phyloP scores from a whole-genome alignment of 2,888 invertebrate species.

The Euzophera pinguis region DNA sequence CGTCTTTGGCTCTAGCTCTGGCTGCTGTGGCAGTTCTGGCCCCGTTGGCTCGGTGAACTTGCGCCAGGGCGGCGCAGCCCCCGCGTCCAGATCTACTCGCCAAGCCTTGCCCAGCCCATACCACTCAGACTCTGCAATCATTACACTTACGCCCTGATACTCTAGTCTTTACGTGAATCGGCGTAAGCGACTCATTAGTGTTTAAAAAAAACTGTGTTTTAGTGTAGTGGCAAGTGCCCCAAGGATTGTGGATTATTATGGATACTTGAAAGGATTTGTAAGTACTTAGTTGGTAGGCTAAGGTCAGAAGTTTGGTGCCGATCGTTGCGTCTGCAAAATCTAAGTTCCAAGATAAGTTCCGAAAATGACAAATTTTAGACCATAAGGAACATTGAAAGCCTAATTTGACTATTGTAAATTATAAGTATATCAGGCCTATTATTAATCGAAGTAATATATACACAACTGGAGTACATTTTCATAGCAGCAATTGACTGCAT shows the following conservation, averaged over 20 bases:
- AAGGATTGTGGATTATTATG: constrained; percentile 24
- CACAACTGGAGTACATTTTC: constrained; percentile 25
- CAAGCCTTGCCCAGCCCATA: constrained; percentile 66
- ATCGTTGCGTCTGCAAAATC: constrained; percentile 31
- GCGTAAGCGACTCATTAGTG: constrained; percentile 30
- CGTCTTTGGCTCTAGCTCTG: constrained; percentile 66
- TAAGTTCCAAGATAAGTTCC: constrained; percentile 43
- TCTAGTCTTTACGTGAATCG: constrained; percentile 65
- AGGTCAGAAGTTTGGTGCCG: constrained; percentile 28
- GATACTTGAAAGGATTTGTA: constrained; percentile 31
- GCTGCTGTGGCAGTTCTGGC: constrained; percentile 70
- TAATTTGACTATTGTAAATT: constrained; percentile 61
- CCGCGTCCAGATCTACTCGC: constrained; percentile 66
- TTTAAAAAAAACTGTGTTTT: constrained; percentile 29
- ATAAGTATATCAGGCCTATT: constrained; percentile 64
- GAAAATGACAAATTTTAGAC: constrained; percentile 37
- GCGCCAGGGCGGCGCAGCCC: constrained; percentile 65
- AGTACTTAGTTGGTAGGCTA: constrained; percentile 34
- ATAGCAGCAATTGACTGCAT: constrained; percentile 29
- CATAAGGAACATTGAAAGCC: constrained; percentile 58
- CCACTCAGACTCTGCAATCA: constrained; percentile 58
- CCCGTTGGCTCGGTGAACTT: constrained; percentile 77
- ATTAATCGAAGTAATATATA: constrained; percentile 43
- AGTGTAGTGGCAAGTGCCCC: constrained; percentile 27
- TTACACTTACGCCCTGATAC: constrained; percentile 68